Evolutionary conservation across 2,113 vertebrate genomes (phyloP).

Genomic region (Chitala chitala): DNA sequence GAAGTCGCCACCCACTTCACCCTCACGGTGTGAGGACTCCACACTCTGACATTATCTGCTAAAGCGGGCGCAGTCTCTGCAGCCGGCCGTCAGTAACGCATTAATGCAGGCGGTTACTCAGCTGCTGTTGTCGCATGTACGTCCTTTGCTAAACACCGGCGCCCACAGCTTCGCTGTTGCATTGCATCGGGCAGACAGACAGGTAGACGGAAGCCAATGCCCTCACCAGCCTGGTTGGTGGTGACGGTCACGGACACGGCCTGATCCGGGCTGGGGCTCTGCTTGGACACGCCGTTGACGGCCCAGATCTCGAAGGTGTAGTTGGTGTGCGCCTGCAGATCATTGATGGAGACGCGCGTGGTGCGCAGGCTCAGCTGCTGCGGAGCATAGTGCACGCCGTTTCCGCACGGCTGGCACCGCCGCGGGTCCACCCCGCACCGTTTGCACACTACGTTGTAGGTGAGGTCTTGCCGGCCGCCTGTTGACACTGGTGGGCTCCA

Average conservation of each 20-base stretch:
- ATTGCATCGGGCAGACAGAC: not conserved
- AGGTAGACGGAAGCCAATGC: not conserved
- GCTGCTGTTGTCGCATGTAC: no score
- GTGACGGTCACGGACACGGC: constrained; percentile 91
- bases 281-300: constrained; percentile 87
- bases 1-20: not conserved
- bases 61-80: not conserved
- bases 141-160: no score
- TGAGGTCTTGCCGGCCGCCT: constrained; percentile 86
- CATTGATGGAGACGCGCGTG: constrained; percentile 87
- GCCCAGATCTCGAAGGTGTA: constrained; percentile 98
- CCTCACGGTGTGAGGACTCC: not conserved
- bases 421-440: constrained; percentile 73
- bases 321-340: constrained; percentile 95
- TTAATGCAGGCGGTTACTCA: not conserved
- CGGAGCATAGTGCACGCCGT: constrained; percentile 85
- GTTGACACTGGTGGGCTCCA: constrained; percentile 84
- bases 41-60: not conserved
- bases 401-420: constrained; percentile 83
- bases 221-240: constrained; percentile 96
- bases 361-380: constrained; percentile 82
- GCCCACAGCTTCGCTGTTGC: not conserved
- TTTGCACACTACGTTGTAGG: constrained; percentile 91
- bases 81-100: not conserved
- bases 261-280: constrained; percentile 84